Conservation (phyloP, 2,888 invertebrate species). For the Penaeus monodon region DNA sequence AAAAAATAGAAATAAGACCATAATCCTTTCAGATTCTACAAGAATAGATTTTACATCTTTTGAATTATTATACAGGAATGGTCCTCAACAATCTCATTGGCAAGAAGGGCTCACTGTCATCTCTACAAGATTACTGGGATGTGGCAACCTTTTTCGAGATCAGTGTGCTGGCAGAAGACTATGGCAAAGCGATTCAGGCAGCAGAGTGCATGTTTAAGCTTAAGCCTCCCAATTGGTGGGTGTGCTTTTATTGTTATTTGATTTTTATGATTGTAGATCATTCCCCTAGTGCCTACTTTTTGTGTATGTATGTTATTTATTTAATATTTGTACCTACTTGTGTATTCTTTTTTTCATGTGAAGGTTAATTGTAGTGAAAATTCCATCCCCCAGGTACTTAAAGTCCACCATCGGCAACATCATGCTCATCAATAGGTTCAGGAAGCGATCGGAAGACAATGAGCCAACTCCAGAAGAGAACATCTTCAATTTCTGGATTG, state of each 20-base stretch:
- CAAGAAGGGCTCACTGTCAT: conserved; percentile 93
- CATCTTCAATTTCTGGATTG: conserved; percentile 97
- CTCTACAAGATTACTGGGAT: conserved; percentile 97
- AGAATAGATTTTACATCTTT: not conserved
- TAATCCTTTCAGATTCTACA: too few species aligned
- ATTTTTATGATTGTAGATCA: not conserved
- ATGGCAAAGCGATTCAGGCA: conserved; percentile 95
- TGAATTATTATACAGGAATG: conserved; percentile 77
- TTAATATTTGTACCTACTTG: too few species aligned
- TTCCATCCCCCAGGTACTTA: conserved; percentile 77
- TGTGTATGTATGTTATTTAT: not conserved
- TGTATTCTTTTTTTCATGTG: not conserved
- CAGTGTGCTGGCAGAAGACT: conserved; percentile 96
- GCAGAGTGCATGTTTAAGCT: conserved; percentile 77
- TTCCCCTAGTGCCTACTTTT: not conserved
- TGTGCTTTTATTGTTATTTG: not conserved
- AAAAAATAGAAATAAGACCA: too few species aligned
- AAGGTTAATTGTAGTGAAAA: not conserved
- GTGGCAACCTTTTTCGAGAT: conserved; percentile 99
- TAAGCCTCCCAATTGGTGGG: conserved; percentile 73
- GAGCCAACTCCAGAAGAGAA: conserved; percentile 84
- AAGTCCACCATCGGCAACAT: conserved; percentile 98
- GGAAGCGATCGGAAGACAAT: conserved; percentile 82
- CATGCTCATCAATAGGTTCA: conserved; percentile 82
- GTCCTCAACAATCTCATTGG: conserved; percentile 97